Evolutionary conservation across 2,888 invertebrate genomes (phyloP), one percentile per base, ranked within the genome.

Genomic region (Macrophya alboannulata): DNA sequence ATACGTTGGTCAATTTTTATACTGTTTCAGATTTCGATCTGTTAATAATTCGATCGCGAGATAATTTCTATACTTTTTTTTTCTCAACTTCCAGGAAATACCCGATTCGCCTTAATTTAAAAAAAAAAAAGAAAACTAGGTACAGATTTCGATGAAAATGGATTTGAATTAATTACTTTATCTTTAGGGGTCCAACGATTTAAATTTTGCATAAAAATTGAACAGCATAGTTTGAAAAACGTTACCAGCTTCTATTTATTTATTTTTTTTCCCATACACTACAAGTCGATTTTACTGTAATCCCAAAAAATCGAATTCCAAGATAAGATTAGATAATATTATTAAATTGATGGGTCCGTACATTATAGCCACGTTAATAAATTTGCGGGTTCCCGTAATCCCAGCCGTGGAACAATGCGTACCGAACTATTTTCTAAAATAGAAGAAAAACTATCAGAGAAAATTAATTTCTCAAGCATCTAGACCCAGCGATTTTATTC

Each of bases 281-380:
- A 15, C 6, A 40, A 40, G 71, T 37, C 71, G 71, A 71, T 40
- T n/a, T 40, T n/a, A 48, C n/a, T 5, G 21, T 25, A 48, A 76
- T 76, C 76, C 48, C 76, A 17, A 76, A 76, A 76, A 76, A 76
- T 76, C 48, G 43, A 76, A 76, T 37, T n/a, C 71, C 3, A 77
- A 12, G 62, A 62, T 62, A 12, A 62, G 77, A 77, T 77, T 77
- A 77, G 77, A 55, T 77, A 77, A 55, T 77, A 77, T 77, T 51
- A 25, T 12, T 55, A 55, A 55, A 51, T 77, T 31, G 77, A 77
- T 77, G 77, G 37, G 40, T 25, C 62, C 12, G 10, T 15, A 45
- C 4, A 45, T n/a, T 21, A 45, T 12, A 74, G 21, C 21, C 45
- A 74, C 74, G 37, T 77, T 10, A 31, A 77, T 77, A 31, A 77